A percentile compares a stretch with the other conserved stretches of the same genome.
phyloP scores from a whole-genome alignment of 2,888 invertebrate genomes.

The Ischnus inquisitorius region DNA sequence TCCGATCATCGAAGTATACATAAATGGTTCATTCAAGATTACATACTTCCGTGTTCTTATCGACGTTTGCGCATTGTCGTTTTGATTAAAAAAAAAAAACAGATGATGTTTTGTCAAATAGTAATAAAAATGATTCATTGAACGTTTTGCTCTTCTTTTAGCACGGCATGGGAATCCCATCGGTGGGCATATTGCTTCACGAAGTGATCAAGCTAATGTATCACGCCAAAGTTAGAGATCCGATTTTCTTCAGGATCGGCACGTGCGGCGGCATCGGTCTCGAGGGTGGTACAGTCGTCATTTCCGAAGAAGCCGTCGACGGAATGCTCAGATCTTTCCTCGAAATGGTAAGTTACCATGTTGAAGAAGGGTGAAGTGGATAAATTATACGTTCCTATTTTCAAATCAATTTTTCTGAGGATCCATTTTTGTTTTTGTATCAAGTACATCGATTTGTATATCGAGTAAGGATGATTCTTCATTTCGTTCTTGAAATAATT shows the following conservation, averaged over 20 bases:
- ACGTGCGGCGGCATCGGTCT: conserved; percentile 98
- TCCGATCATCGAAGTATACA: not conserved
- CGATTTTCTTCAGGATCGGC: conserved; percentile 96
- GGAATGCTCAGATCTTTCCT: conserved; percentile 93
- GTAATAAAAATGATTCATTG: conserved; percentile 10
- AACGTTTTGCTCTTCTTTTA: conserved; percentile 83
- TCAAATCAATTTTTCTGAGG: too few species aligned
- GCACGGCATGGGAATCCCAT: conserved; percentile 99
- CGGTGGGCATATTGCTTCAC: conserved; percentile 97
- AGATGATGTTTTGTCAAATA: not conserved
- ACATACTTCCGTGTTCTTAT: not conserved
- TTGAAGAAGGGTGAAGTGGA: too few species aligned
- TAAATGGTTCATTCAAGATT: not conserved
- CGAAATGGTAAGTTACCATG: conserved; percentile 90
- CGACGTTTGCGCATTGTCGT: not conserved
- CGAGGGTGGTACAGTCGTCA: conserved; percentile 97
- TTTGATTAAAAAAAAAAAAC: not conserved
- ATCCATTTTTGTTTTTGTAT: not conserved
- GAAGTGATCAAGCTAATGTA: conserved; percentile 98
- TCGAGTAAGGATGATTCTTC: not conserved
- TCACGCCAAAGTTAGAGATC: conserved; percentile 95
- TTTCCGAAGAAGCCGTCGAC: conserved; percentile 97
- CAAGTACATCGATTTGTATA: not conserved
- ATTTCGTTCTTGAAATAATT: not conserved
- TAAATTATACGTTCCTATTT: not conserved